Conservation (phyloP, 1,140 invertebrate genomes). For the Ridgeia piscesae region DNA sequence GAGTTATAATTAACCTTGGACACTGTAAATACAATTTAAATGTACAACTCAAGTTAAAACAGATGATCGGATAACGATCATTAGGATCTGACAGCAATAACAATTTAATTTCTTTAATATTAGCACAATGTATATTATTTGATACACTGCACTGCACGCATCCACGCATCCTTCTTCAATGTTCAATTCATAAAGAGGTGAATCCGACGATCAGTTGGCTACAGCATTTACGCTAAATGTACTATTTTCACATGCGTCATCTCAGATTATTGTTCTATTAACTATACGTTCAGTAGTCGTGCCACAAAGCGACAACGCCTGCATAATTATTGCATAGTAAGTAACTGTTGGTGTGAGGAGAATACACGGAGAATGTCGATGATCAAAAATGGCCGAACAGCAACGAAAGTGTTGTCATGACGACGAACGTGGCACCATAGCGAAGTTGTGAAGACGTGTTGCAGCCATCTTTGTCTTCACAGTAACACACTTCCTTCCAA, state of each 20-base stretch:
- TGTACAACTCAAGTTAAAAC: neutral
- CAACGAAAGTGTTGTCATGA: neutral
- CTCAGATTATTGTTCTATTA: neutral
- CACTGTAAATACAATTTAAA: neutral
- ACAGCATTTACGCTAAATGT: neutral
- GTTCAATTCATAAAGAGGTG: no score
- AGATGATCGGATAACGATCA: neutral
- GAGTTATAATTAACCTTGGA: neutral
- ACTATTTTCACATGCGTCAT: neutral
- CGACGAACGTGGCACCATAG: neutral
- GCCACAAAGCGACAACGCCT: neutral
- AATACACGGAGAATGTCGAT: neutral
- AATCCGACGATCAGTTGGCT: no score
- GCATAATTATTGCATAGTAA: neutral
- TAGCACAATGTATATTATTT: neutral
- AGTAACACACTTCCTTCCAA: slow-evolving; percentile 57
- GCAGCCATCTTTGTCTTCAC: slow-evolving; percentile 52
- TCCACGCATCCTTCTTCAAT: no score
- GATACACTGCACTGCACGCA: neutral
- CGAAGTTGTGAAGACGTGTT: slow-evolving; percentile 37
- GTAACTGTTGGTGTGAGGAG: no score
- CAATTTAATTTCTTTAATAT: neutral
- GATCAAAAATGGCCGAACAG: neutral
- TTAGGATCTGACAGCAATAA: neutral
- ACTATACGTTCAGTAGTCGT: neutral